Percentiles rank a stretch among this genome's conserved stretches.
These are phyloP conservation scores for Sander vitreus DNA, from an alignment of 2,113 vertebrate species.

Conservation along the genomic window DNA sequence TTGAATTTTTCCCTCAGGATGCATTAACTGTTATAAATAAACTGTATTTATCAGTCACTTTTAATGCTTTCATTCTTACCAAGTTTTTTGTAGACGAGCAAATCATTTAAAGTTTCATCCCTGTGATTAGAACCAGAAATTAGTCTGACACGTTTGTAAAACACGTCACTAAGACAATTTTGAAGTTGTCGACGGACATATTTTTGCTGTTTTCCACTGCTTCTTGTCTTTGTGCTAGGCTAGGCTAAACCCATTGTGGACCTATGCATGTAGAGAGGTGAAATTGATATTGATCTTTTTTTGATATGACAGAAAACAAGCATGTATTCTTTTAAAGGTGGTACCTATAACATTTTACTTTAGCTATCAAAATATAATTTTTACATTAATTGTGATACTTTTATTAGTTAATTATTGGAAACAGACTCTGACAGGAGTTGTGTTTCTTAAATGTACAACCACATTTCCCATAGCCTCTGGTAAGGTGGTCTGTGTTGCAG, in stretches of 20 bases:
- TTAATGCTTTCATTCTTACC: too few species aligned
- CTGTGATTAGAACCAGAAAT: not conserved
- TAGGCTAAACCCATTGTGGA: too few species aligned
- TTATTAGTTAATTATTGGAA: not conserved
- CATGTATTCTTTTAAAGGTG: not conserved
- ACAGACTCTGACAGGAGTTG: not conserved
- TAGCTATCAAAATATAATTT: not conserved
- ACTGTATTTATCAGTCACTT: not conserved
- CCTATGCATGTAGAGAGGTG: too few species aligned
- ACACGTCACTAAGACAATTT: too few species aligned
- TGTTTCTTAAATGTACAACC: not conserved
- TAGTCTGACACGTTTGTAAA: not conserved
- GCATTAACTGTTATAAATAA: not conserved
- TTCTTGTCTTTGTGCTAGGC: too few species aligned
- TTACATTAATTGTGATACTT: not conserved
- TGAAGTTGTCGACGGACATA: too few species aligned
- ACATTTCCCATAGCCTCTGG: not conserved
- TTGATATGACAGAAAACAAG: too few species aligned
- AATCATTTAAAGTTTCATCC: not conserved
- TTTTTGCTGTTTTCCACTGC: too few species aligned
- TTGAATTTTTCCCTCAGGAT: not conserved
- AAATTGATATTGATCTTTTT: not conserved
- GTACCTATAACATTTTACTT: not conserved
- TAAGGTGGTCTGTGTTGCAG: too few species aligned
- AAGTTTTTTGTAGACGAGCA: not conserved